Evolutionary conservation across 2,797 vertebrate genomes (phyloP).

Genomic region (Pithecia hirsuta): DNA sequence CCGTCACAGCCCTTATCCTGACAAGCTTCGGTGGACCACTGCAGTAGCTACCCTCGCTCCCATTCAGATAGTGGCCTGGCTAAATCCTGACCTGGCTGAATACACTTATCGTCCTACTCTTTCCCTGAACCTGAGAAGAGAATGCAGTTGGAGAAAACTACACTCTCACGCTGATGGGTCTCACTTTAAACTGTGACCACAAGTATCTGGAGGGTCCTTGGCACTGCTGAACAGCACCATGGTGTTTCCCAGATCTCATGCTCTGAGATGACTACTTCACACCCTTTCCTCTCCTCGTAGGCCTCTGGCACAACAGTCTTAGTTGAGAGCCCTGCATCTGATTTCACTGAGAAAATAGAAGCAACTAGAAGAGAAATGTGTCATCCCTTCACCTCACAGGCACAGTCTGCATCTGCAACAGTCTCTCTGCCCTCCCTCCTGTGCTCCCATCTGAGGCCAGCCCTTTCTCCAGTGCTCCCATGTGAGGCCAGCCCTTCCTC

Average conservation of each 20-base stretch:
- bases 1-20: no score
- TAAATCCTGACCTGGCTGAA: neutral
- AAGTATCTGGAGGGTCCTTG: no score
- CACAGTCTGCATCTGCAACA: fast-evolving
- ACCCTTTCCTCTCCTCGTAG: neutral
- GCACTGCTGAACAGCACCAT: fast-evolving
- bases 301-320: neutral
- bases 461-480: neutral
- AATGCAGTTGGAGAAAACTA: neutral
- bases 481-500: no score
- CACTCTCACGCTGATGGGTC: fast-evolving
- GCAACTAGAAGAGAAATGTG: neutral
- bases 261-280: neutral
- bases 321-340: neutral
- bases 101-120: neutral
- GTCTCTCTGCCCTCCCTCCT: neutral
- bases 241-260: neutral
- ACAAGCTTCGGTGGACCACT: neutral
- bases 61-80: neutral
- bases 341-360: neutral
- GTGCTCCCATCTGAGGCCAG: neutral
- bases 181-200: neutral
- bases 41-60: neutral
- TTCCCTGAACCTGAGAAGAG: neutral
- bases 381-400: neutral